Conservation (phyloP, 1,140 invertebrate species). For the Ostrea edulis region DNA sequence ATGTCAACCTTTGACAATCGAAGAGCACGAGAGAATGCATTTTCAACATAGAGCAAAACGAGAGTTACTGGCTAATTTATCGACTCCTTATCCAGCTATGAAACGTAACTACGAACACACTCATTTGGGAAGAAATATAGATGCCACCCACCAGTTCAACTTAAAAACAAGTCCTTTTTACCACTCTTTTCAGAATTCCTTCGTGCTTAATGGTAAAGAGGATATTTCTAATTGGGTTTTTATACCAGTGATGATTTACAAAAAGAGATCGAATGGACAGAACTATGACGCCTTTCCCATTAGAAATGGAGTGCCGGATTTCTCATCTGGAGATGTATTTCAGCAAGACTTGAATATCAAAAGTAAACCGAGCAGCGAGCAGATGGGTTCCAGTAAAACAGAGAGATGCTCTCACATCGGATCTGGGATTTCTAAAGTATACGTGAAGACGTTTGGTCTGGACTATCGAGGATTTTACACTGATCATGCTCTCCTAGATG, state of each 20-base stretch:
- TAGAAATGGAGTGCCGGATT: constrained; percentile 49
- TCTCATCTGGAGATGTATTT: constrained; percentile 59
- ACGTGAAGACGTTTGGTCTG: constrained; percentile 45
- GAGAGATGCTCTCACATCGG: not conserved
- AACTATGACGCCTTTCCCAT: constrained; percentile 57
- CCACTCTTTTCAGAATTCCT: constrained; percentile 61
- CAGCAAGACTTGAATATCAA: constrained; percentile 7
- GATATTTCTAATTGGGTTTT: constrained; percentile 65
- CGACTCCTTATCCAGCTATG: not conserved
- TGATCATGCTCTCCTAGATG: constrained; percentile 50
- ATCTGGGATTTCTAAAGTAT: constrained; percentile 50
- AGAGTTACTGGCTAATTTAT: not conserved
- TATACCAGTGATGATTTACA: constrained; percentile 62
- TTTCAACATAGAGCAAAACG: not conserved
- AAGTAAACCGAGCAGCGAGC: not conserved
- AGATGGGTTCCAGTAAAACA: not conserved
- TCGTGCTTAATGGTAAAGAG: constrained; percentile 57
- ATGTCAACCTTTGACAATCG: not conserved
- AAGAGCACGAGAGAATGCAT: not conserved
- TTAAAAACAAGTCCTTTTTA: constrained; percentile 2
- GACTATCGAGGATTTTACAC: constrained; percentile 42
- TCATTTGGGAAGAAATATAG: not conserved
- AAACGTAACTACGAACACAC: not conserved
- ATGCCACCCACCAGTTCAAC: not conserved
- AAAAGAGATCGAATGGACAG: constrained; percentile 53